Conservation (phyloP, 2,797 vertebrate genomes). For the Carcharodon carcharias region DNA sequence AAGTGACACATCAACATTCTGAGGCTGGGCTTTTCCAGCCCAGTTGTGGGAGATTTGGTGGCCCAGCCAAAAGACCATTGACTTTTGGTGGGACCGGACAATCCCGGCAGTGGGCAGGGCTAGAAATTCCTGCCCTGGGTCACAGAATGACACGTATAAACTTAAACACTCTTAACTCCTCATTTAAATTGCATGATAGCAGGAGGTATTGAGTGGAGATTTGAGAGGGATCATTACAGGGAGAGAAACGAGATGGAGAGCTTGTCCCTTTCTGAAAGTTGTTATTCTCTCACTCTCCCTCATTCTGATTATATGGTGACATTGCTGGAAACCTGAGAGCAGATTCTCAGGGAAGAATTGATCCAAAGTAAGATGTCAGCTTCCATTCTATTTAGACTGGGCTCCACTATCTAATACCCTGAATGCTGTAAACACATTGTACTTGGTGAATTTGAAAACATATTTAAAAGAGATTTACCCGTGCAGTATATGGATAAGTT, state of each 20-base stretch:
- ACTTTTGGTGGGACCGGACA: too few species aligned
- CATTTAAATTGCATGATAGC: not conserved
- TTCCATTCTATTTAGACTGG: not conserved
- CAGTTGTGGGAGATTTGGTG: too few species aligned
- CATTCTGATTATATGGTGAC: not conserved
- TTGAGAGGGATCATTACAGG: not conserved
- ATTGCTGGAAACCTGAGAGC: not conserved
- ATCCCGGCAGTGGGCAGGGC: too few species aligned
- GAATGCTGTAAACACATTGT: not conserved
- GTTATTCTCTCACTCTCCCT: not conserved
- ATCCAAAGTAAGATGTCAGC: not conserved
- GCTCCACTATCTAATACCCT: not conserved
- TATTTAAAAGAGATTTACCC: slow-evolving; percentile 37
- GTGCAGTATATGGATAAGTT: slow-evolving; percentile 41
- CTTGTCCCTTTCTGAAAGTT: not conserved
- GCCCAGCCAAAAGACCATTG: too few species aligned
- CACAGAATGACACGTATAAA: not conserved
- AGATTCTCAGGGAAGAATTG: not conserved
- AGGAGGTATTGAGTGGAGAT: not conserved
- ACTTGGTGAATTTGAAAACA: not conserved
- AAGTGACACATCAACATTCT: not conserved
- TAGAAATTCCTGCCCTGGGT: not conserved
- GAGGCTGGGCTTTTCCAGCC: too few species aligned
- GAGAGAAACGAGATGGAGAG: not conserved
- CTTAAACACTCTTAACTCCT: not conserved